Conservation (phyloP, 2,113 vertebrate species). For the Maccullochella peelii region DNA sequence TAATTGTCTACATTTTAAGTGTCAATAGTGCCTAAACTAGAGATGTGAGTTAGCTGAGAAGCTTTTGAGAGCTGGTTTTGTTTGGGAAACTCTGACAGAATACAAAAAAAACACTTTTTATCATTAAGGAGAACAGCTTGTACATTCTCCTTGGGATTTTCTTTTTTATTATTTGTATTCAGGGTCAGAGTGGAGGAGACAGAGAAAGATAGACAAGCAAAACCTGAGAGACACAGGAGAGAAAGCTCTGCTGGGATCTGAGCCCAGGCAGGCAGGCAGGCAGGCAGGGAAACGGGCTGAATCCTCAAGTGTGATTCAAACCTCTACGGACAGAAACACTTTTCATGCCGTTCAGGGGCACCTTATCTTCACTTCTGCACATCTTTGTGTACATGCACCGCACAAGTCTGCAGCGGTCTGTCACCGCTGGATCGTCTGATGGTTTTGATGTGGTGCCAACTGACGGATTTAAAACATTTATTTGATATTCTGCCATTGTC, state of each 20-base stretch:
- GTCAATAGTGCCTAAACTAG: neutral
- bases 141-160: neutral
- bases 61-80: neutral
- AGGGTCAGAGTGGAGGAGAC: slow-evolving; percentile 28
- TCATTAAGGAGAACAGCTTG: neutral
- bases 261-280: neutral
- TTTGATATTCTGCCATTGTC: slow-evolving; percentile 33
- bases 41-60: neutral
- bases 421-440: neutral
- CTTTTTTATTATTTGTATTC: slow-evolving; percentile 16
- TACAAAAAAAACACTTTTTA: neutral
- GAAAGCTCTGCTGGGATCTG: slow-evolving; percentile 25
- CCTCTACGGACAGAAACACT: neutral
- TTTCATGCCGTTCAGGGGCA: slow-evolving; percentile 25
- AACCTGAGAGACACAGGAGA: slow-evolving; percentile 24
- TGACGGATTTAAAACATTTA: slow-evolving; percentile 31
- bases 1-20: neutral
- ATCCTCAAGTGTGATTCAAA: slow-evolving; percentile 34
- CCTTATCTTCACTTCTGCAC: slow-evolving; percentile 34
- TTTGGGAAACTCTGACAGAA: neutral
- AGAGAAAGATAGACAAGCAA: neutral
- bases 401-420: slow-evolving; percentile 6
- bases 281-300: neutral
- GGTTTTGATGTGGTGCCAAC: slow-evolving; percentile 30
- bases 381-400: slow-evolving; percentile 3